These are phyloP conservation scores for Pyrocoelia pectoralis DNA, from an alignment of 2,888 invertebrate species.

Conservation along the genomic window DNA sequence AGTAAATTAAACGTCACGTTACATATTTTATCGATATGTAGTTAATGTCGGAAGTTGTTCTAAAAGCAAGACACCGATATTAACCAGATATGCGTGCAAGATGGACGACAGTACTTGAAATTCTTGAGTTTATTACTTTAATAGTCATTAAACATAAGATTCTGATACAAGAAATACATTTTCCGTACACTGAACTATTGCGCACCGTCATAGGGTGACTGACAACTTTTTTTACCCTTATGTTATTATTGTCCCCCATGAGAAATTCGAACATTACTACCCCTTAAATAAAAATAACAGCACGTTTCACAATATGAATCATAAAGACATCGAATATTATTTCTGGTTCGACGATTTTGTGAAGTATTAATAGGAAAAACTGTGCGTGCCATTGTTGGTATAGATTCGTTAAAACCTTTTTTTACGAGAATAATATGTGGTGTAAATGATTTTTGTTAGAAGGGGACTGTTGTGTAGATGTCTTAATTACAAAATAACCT, in stretches of 20 bases:
- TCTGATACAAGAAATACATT: not conserved
- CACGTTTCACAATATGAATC: not conserved
- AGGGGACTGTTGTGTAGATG: no score
- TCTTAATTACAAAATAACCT: no score
- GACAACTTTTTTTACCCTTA: constrained; percentile 3
- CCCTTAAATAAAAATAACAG: not conserved
- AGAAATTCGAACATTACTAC: not conserved
- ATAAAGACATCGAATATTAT: no score
- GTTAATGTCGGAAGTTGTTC: no score
- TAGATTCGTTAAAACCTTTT: no score
- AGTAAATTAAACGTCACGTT: no score
- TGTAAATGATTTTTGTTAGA: no score
- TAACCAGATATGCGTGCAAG: not conserved
- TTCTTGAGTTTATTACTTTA: constrained; percentile 7
- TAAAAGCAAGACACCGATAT: not conserved
- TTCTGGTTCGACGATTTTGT: no score
- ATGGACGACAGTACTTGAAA: constrained; percentile 5
- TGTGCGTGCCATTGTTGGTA: no score
- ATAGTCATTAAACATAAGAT: not conserved
- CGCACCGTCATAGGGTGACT: not conserved
- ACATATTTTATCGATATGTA: no score
- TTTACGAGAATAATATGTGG: no score
- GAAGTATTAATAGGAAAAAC: no score
- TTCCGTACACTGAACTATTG: not conserved
- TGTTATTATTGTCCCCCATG: constrained; percentile 6